These are phyloP conservation scores for Phania funesta DNA, from an alignment of 2,888 invertebrate species.

Conservation along the genomic window DNA sequence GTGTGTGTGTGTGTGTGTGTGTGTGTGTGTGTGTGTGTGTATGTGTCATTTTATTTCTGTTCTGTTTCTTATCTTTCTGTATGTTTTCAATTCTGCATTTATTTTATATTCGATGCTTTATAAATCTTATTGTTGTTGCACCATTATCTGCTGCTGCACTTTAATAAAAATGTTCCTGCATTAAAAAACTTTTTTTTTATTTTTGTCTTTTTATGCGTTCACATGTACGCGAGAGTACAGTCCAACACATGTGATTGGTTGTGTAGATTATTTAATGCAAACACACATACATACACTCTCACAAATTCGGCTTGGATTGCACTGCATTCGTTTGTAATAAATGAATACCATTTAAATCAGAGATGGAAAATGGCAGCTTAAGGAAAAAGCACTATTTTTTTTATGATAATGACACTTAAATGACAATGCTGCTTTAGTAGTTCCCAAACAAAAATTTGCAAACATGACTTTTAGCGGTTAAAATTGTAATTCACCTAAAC, in stretches of 20 bases:
- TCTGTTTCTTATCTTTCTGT: background rate
- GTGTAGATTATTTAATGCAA: constrained; percentile 25
- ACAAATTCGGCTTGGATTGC: constrained; percentile 21
- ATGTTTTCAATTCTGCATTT: background rate
- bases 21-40: background rate
- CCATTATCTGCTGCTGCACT: constrained; percentile 57
- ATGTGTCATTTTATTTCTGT: too few species aligned
- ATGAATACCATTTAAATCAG: background rate
- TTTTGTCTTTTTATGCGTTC: background rate
- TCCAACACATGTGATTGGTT: constrained; percentile 13
- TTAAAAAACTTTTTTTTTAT: constrained; percentile 25
- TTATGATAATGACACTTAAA: too few species aligned
- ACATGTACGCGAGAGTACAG: background rate
- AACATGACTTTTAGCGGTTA: too few species aligned
- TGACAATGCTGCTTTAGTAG: too few species aligned
- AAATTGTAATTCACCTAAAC: too few species aligned
- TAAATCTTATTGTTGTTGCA: constrained; percentile 59
- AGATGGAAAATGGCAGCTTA: background rate
- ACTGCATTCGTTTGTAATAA: background rate
- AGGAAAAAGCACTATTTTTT: too few species aligned
- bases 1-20: background rate
- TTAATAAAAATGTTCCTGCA: background rate
- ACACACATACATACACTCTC: background rate
- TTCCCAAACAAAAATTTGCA: too few species aligned
- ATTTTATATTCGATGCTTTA: constrained; percentile 28